Evolutionary conservation across 2,113 vertebrate genomes (phyloP).

Genomic region (Corydoras maculifer): DNA sequence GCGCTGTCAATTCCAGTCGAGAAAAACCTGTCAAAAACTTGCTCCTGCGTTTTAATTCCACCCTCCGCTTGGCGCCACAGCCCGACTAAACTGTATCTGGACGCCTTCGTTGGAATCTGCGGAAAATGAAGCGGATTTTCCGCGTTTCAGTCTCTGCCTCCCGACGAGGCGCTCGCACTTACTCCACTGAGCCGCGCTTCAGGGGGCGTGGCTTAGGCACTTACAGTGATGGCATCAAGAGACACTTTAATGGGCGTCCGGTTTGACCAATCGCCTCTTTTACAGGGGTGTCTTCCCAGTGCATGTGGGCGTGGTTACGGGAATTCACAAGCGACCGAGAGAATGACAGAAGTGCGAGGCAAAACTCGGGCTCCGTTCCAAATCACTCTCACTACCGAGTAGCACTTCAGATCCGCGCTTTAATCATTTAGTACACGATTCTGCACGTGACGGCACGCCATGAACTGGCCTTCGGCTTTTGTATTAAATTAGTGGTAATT

Average conservation of each 20-base stretch:
- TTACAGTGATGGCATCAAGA: constrained; percentile 11
- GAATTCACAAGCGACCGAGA: constrained; percentile 26
- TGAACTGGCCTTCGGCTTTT: not conserved
- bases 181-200: constrained; percentile 40
- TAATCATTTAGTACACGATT: not conserved
- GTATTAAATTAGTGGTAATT: too few relatives aligned
- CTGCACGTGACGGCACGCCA: not conserved
- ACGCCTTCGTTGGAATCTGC: not conserved
- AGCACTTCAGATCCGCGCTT: not conserved
- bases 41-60: not conserved
- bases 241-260: constrained; percentile 18
- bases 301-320: constrained; percentile 29
- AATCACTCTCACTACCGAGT: not conserved
- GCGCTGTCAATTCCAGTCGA: constrained; percentile 15
- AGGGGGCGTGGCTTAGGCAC: constrained; percentile 38
- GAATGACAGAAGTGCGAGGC: constrained; percentile 4
- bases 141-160: constrained; percentile 16
- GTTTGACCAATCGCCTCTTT: constrained; percentile 3
- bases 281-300: not conserved
- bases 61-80: constrained; percentile 7
- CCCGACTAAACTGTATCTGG: constrained; percentile 1
- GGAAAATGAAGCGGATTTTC: too few relatives aligned
- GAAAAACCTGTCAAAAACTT: constrained; percentile 9
- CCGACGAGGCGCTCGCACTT: constrained; percentile 32
- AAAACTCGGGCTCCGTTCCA: not conserved